Evolutionary conservation across 2,888 invertebrate species (phyloP).

Genomic region (Phortica magna): DNA sequence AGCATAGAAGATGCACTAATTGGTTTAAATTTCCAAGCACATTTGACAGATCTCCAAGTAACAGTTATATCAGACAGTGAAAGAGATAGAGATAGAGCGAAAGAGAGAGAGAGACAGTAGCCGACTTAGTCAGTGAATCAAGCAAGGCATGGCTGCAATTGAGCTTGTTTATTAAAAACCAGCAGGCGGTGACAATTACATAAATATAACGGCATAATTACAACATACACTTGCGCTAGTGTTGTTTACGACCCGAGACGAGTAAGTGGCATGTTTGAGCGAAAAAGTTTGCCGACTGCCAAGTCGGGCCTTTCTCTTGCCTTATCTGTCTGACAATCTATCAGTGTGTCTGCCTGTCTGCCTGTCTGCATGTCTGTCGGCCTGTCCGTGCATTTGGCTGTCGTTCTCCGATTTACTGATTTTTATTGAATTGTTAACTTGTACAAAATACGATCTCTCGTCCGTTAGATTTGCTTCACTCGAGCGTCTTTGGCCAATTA

Average conservation of each 20-base stretch:
- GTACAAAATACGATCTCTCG: conserved; percentile 21
- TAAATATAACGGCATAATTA: conserved; percentile 28
- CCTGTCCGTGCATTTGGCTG: background rate
- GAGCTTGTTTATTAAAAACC: background rate
- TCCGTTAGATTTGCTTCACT: conserved; percentile 13
- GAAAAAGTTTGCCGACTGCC: conserved; percentile 18
- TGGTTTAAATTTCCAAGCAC: background rate
- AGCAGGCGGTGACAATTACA: conserved; percentile 21
- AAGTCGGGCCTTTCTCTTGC: conserved; percentile 18
- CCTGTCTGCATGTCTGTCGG: background rate
- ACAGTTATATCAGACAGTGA: background rate
- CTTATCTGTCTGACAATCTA: conserved; percentile 10
- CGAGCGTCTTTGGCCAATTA: conserved; percentile 55
- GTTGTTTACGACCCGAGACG: background rate
- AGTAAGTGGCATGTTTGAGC: conserved; percentile 11
- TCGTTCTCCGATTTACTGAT: conserved; percentile 5
- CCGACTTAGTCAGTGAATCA: background rate
- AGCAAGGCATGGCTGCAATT: background rate
- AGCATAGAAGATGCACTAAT: background rate
- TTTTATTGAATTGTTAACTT: conserved; percentile 35
- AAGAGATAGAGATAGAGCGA: background rate
- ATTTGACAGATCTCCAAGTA: background rate
- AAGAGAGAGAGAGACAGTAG: background rate
- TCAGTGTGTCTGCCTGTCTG: background rate
- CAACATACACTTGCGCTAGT: conserved; percentile 24